These are phyloP conservation scores for Lithosia quadra DNA, from an alignment of 2,888 invertebrate species.

Conservation along the genomic window DNA sequence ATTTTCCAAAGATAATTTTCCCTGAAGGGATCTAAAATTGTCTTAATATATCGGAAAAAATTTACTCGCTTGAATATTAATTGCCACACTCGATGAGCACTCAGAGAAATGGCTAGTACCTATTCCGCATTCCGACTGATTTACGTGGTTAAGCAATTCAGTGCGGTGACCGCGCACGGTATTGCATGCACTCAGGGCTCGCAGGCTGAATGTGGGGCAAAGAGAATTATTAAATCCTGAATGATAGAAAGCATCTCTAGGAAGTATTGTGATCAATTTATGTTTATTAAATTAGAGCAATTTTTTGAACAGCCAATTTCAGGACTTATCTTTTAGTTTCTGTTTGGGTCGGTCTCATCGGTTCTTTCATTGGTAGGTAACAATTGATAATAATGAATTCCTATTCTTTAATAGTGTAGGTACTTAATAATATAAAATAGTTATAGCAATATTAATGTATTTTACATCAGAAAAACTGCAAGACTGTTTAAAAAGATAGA, in stretches of 20 bases:
- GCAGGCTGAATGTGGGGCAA: not conserved
- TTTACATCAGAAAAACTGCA: too few species aligned
- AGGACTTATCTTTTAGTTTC: not conserved
- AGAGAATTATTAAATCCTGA: not conserved
- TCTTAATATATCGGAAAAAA: not conserved
- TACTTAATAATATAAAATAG: too few species aligned
- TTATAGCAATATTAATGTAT: too few species aligned
- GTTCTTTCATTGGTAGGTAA: too few species aligned
- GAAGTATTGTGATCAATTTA: not conserved
- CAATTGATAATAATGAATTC: too few species aligned
- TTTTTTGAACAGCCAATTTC: not conserved
- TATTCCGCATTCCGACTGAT: constrained; percentile 4
- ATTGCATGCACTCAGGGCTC: constrained; percentile 14
- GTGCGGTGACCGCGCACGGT: constrained; percentile 12
- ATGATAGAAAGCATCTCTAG: not conserved
- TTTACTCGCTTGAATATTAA: constrained; percentile 8
- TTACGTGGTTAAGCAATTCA: constrained; percentile 20
- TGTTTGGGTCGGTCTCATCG: too few species aligned
- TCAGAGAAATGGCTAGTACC: constrained; percentile 14
- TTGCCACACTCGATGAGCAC: constrained; percentile 8
- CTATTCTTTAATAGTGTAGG: too few species aligned
- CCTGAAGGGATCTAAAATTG: not conserved
- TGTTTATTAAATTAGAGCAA: not conserved
- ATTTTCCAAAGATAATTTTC: not conserved
- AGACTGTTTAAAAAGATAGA: too few species aligned